Evolutionary conservation across 2,113 vertebrate species (phyloP), one percentile per base, ranked within the genome.

Genomic region (Clupea harengus): DNA sequence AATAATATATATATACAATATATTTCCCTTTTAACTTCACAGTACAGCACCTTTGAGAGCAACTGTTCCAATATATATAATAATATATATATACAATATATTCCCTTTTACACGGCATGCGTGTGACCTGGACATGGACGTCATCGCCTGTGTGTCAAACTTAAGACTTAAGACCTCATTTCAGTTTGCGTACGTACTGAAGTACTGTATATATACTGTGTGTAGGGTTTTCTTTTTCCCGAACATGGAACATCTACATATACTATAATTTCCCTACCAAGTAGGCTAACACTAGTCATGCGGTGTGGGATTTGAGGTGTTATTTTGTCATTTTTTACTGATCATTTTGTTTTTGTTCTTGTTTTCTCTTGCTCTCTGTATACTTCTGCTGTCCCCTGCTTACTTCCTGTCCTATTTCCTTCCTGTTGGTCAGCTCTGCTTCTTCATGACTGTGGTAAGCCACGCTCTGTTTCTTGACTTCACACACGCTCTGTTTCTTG

Each of bases 401-500:
- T 64, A 22, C 60, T 64, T 64, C 6, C 60, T 64, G 72, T 78
- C 28, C 1, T 39, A 39, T 78, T 39, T 44, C 9, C 13, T 13
- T 32, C 64, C 49, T 89, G 82, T 87, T 50, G 85, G 67, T 89
- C 89, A 92, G 91, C 91, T 89, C 57, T 92, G 72, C 88, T 92
- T 88, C 91, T 92, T 85, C 88, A 89, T 86, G 91, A 92, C 84
- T 75, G 45, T 87, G 90, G 91, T 92, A 92, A 92, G 91, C 54
- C 82, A 13, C 57, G 50, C 39, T 78, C 83, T 84, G 45, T 84
- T 49, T 78, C 72, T 44, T 39, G 3, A 5, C 11, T 78, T 39
- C 25, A 78, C 39, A 10, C 20, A 6, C 22, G 50, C 39, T 78
- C 83, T 84, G 45, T 84, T 49, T 78, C 72, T 44, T 39, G 3